Evolutionary conservation across 2,888 invertebrate genomes (phyloP).

Genomic region (Chrysolina americana): DNA sequence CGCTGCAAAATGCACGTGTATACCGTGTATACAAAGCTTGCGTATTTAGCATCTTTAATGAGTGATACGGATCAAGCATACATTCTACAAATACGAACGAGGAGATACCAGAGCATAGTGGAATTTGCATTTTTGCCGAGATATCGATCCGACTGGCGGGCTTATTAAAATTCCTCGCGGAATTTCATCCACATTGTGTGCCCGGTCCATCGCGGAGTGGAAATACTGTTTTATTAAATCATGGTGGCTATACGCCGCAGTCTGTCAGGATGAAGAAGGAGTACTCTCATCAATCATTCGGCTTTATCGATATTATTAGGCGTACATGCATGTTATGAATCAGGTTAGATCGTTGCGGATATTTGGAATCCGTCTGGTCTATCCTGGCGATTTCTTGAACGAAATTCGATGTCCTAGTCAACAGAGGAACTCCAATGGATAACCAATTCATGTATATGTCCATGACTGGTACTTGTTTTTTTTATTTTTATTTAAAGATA

Average conservation of each 20-base stretch:
- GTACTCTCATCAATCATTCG: not conserved
- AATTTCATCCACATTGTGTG: slow-evolving; percentile 29
- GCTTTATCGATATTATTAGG: not conserved
- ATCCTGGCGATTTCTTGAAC: too few relatives aligned
- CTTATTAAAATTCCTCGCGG: slow-evolving; percentile 31
- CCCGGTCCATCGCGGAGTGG: slow-evolving; percentile 33
- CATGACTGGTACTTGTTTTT: too few relatives aligned
- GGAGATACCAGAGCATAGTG: slow-evolving; percentile 24
- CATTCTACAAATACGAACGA: slow-evolving; percentile 27
- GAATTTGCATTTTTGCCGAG: slow-evolving; percentile 37
- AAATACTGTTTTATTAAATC: slow-evolving; percentile 38
- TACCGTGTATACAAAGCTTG: slow-evolving; percentile 10
- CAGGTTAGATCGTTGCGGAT: too few relatives aligned
- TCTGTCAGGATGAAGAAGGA: slow-evolving; percentile 16
- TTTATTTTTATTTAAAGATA: too few relatives aligned
- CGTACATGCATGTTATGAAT: not conserved
- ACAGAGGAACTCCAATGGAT: too few relatives aligned
- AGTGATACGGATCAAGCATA: slow-evolving; percentile 22
- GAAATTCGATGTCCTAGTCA: too few relatives aligned
- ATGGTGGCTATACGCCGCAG: slow-evolving; percentile 17
- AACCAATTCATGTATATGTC: too few relatives aligned
- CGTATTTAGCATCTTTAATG: slow-evolving; percentile 31
- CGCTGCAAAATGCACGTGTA: slow-evolving; percentile 8
- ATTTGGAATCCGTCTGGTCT: too few relatives aligned
- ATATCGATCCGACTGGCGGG: slow-evolving; percentile 27